Conservation (phyloP, 1,140 invertebrate species). For the Bombus superbus region DNA sequence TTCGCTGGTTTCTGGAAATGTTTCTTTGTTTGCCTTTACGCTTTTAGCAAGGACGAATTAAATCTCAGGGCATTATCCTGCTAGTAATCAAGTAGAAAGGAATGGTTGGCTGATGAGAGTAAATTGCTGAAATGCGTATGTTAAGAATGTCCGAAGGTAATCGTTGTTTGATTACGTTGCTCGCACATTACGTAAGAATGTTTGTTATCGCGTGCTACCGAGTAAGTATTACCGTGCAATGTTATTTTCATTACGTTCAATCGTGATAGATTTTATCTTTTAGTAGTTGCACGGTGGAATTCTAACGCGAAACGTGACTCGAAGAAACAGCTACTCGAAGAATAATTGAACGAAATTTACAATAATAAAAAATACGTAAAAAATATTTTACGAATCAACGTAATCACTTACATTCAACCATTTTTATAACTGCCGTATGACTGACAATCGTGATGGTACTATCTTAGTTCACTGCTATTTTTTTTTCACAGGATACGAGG, state of each 20-base stretch:
- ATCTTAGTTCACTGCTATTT: neutral
- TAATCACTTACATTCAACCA: no score
- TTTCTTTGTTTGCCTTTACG: neutral
- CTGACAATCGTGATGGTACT: neutral
- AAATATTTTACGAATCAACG: neutral
- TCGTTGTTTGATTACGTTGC: neutral
- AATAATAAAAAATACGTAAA: neutral
- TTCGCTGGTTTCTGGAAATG: conserved; percentile 16
- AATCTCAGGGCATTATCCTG: neutral
- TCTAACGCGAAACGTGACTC: neutral
- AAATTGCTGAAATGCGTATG: neutral
- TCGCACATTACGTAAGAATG: neutral
- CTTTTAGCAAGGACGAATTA: neutral
- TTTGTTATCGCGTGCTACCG: neutral
- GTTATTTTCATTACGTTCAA: neutral
- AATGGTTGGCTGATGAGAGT: neutral
- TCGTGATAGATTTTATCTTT: neutral
- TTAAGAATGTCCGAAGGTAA: neutral
- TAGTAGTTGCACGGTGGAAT: no score
- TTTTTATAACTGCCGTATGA: no score
- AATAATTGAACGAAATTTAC: neutral
- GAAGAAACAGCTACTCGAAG: neutral
- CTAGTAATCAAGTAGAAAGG: neutral
- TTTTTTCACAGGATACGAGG: neutral
- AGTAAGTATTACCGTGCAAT: neutral